Conservation (phyloP, 2,888 invertebrate genomes). For the Phania funesta region DNA sequence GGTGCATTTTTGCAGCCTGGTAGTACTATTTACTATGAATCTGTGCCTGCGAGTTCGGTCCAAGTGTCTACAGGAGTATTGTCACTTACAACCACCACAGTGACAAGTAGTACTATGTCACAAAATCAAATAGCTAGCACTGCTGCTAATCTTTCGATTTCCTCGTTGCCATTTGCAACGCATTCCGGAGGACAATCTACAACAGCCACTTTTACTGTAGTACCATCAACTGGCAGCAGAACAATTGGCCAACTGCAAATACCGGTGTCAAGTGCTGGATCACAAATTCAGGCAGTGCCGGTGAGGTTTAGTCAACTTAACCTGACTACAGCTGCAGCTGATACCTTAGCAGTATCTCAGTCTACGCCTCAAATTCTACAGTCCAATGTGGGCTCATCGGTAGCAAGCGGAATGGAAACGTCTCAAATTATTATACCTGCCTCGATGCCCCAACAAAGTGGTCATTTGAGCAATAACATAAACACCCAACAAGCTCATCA, state of each 20-base stretch:
- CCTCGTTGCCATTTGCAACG: constrained; percentile 76
- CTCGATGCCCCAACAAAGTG: constrained; percentile 39
- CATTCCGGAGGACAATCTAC: constrained; percentile 72
- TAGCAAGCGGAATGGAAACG: constrained; percentile 24
- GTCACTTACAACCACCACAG: constrained; percentile 78
- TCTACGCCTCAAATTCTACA: constrained; percentile 63
- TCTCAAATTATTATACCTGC: constrained; percentile 68
- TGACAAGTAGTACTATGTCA: constrained; percentile 76
- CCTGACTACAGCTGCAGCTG: constrained; percentile 42
- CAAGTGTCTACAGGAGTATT: constrained; percentile 78
- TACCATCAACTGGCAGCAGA: constrained; percentile 75
- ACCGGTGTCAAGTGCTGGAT: constrained; percentile 71
- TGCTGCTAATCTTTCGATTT: constrained; percentile 71
- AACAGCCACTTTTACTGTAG: constrained; percentile 79
- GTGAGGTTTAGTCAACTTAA: constrained; percentile 74
- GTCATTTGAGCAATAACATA: neutral
- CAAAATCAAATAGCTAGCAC: constrained; percentile 72
- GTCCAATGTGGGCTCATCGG: constrained; percentile 11
- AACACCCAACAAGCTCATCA: constrained; percentile 72
- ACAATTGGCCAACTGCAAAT: constrained; percentile 77
- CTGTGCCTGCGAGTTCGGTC: constrained; percentile 77
- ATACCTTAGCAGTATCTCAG: constrained; percentile 59
- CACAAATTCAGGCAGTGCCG: constrained; percentile 75
- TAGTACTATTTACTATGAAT: constrained; percentile 80
- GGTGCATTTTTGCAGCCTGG: constrained; percentile 75